Evolutionary conservation across 2,888 invertebrate genomes (phyloP), one percentile per base, ranked within the genome.

Genomic region (Andrena praecox): DNA sequence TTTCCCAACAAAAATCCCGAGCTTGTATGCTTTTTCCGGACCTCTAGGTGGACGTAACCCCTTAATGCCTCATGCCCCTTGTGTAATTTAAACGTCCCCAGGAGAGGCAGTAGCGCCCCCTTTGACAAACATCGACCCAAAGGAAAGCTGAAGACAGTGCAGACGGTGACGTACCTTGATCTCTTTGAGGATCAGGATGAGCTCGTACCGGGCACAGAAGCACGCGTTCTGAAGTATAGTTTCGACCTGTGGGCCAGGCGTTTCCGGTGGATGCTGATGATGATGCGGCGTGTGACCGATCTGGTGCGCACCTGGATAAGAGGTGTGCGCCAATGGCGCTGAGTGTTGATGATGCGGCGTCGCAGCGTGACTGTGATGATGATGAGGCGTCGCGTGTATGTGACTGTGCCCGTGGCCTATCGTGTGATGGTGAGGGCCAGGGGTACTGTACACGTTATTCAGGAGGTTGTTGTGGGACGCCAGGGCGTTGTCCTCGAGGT

Each of bases 151-250:
- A 42, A 16, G 16, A 1, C 1, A 42, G 16, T 42, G 42, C 42
- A 42, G 16, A 1, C 16, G 4, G 42, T 5, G 5, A 20, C 52
- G 63, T 89, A 94, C 93, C 93, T 94, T 94, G 94, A 98, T 96
- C 96, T 99, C 99, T 95, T 98, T 98, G 93, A 99, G 96, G 94
- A 99, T 99, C 94, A 98, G 96, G 93, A 98, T 97, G 95, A 99
- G 96, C 96, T 99, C 99, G 95, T 98, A 97, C 95, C 98, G 98
- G 93, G 98, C 97, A 94, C 98, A 97, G 94, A 98, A 97, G 95
- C 98, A 98, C 94, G 97, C 96, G 94, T 97, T 97, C 94, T 97
- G 97, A 92, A 97, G 96, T 88, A 96, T 95, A 90, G 96, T 96
- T 94, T 96, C 96, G 93, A 97, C 96, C 94, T 97, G 96, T 92